A percentile compares a stretch with the other conserved stretches of the same genome.
phyloP scores from a whole-genome alignment of 2,797 vertebrate genomes.

The Malacoraja senta region DNA sequence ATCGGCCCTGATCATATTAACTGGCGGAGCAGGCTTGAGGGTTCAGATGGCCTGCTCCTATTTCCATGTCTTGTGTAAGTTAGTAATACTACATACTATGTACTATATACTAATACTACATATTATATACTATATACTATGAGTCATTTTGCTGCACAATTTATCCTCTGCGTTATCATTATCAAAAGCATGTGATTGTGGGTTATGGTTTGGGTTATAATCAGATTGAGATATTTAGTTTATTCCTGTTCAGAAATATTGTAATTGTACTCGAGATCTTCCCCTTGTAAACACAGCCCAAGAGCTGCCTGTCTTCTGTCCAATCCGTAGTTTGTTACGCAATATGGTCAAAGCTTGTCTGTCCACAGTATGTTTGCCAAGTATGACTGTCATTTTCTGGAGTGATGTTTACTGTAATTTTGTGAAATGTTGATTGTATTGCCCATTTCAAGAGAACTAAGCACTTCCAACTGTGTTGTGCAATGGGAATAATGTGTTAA shows the following conservation, averaged over 20 bases:
- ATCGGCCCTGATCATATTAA: too few relatives aligned
- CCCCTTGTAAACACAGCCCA: background rate
- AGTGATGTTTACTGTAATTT: slow-evolving; percentile 20
- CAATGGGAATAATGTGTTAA: background rate
- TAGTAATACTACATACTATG: background rate
- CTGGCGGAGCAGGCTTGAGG: too few relatives aligned
- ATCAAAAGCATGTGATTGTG: background rate
- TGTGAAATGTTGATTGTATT: slow-evolving; percentile 9
- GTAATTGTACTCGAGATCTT: background rate
- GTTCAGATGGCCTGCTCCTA: too few relatives aligned
- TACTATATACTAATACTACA: background rate
- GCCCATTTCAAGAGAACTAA: background rate
- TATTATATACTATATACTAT: background rate
- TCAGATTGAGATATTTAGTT: background rate
- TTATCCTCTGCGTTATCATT: background rate
- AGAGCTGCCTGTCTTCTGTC: background rate
- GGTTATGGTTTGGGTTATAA: background rate
- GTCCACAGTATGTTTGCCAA: background rate
- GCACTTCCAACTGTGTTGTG: background rate
- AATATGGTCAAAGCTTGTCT: background rate
- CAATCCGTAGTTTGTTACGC: background rate
- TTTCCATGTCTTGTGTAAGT: background rate
- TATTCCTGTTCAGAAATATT: background rate
- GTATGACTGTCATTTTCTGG: background rate
- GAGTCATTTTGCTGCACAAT: background rate